phyloP scores from a whole-genome alignment of 1,140 invertebrate species.

The Papilio xuthus region DNA sequence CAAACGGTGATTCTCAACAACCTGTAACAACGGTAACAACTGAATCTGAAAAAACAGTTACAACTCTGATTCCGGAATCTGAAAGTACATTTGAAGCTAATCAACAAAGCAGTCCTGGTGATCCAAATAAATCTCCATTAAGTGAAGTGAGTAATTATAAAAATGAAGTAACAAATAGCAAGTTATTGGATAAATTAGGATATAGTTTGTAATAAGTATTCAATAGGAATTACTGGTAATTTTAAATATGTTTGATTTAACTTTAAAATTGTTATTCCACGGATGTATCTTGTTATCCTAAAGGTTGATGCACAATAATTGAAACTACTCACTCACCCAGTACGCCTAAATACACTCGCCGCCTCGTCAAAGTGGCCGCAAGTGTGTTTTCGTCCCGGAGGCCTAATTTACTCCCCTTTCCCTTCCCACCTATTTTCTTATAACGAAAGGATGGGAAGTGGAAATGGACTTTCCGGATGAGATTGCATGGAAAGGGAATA shows the following conservation, averaged over 20 bases:
- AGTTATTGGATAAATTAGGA: conserved; percentile 11
- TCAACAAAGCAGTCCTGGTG: background rate
- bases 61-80: background rate
- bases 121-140: background rate
- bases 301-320: no score
- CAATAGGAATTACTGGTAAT: no score
- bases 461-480: no score
- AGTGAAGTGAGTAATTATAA: conserved; percentile 5
- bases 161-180: conserved; percentile 14
- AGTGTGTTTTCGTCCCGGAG: no score
- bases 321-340: no score
- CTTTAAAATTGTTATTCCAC: background rate
- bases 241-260: background rate
- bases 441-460: no score
- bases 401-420: no score
- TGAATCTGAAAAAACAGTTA: background rate
- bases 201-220: background rate
- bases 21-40: background rate
- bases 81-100: background rate
- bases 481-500: no score
- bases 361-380: no score
- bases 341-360: no score
- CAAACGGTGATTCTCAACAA: background rate
- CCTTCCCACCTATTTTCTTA: no score
- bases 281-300: no score